Conservation (phyloP, 1,140 invertebrate genomes). For the Calephelis virginiensis region DNA sequence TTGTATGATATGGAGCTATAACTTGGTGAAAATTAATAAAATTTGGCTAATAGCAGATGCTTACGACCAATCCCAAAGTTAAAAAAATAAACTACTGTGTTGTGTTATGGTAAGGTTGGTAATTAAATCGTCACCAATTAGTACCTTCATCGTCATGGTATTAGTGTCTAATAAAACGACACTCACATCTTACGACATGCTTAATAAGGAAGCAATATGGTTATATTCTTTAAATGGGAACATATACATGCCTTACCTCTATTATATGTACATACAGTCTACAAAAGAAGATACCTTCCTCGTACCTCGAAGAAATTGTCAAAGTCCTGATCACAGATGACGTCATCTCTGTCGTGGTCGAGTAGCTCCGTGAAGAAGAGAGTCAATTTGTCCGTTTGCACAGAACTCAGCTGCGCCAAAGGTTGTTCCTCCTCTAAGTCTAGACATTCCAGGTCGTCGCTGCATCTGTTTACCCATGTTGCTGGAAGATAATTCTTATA, state of each 20-base stretch:
- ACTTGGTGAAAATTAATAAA: too few relatives aligned
- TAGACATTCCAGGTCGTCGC: slow-evolving; percentile 79
- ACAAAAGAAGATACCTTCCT: slow-evolving; percentile 18
- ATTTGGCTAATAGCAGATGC: too few relatives aligned
- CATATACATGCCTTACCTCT: background rate
- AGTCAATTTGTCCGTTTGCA: slow-evolving; percentile 83
- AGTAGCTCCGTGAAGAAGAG: slow-evolving; percentile 84
- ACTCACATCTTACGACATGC: too few relatives aligned
- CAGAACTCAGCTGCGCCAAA: slow-evolving; percentile 76
- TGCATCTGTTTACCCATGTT: slow-evolving; percentile 70
- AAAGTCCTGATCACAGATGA: slow-evolving; percentile 84
- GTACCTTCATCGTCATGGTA: too few relatives aligned
- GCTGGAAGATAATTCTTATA: slow-evolving; percentile 22
- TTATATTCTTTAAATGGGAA: too few relatives aligned
- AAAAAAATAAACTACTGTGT: too few relatives aligned
- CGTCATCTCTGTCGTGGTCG: slow-evolving; percentile 84
- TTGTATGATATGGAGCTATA: too few relatives aligned
- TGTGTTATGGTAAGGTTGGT: too few relatives aligned
- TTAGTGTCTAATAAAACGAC: too few relatives aligned
- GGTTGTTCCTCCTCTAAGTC: slow-evolving; percentile 76
- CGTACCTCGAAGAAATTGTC: slow-evolving; percentile 83
- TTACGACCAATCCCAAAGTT: too few relatives aligned
- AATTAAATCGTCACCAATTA: too few relatives aligned
- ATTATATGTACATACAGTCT: background rate
- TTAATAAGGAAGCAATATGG: too few relatives aligned